phyloP scores from a whole-genome alignment of 92 coral and sea anemone species.

The Galaxea fascicularis region DNA sequence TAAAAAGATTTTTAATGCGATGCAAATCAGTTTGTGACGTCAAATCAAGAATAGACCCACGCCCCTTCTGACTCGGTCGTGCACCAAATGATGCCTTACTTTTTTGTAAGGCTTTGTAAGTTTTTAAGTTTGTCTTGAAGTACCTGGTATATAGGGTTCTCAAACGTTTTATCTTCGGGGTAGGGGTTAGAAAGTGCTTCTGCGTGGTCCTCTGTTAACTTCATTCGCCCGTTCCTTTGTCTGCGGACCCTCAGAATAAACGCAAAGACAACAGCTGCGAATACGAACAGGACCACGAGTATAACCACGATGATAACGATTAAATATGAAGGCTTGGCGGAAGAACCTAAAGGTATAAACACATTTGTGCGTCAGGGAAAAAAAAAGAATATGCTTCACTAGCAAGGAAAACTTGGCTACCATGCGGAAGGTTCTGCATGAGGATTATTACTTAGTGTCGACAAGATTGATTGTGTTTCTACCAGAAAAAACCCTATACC shows the following conservation, averaged over 20 bases:
- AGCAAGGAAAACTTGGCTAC: background rate
- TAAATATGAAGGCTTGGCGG: conserved; percentile 29
- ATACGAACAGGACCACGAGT: conserved; percentile 26
- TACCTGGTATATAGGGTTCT: conserved; percentile 91
- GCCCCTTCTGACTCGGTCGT: no score
- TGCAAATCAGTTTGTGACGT: no score
- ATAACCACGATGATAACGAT: conserved; percentile 46
- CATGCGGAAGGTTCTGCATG: background rate
- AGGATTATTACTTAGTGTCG: background rate
- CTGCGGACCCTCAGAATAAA: conserved; percentile 24
- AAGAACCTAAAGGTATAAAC: conserved; percentile 14
- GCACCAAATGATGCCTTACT: no score
- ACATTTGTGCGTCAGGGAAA: background rate
- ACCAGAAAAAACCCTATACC: no score
- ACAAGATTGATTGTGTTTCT: no score
- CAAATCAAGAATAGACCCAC: no score
- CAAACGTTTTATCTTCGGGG: conserved; percentile 79
- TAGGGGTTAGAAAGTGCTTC: conserved; percentile 74
- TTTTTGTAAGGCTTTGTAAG: no score
- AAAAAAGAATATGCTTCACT: background rate
- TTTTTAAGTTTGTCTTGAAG: background rate
- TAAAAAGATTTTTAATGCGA: no score
- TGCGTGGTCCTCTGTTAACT: conserved; percentile 69
- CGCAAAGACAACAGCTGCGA: conserved; percentile 1
- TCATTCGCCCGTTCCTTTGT: conserved; percentile 69